phyloP scores from a whole-genome alignment of 2,113 vertebrate genomes.

The Aptenodytes patagonicus region DNA sequence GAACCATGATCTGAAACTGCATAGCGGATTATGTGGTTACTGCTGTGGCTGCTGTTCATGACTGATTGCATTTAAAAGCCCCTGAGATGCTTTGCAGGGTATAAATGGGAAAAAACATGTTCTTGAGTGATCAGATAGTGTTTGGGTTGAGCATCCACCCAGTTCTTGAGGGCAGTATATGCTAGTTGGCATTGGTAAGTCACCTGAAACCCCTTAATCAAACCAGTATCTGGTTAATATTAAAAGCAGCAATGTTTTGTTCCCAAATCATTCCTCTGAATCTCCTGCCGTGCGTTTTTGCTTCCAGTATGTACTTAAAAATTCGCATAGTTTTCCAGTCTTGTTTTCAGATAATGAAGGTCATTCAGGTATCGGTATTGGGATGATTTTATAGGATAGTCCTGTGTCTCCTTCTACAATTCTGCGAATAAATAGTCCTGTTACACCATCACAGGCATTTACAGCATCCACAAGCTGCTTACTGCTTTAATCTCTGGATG shows the following conservation, averaged over 20 bases:
- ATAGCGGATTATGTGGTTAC: accelerated
- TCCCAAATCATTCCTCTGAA: not conserved
- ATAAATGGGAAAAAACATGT: not conserved
- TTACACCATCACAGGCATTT: not conserved
- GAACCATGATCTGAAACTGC: not conserved
- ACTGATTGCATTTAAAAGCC: not conserved
- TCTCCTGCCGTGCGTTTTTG: not conserved
- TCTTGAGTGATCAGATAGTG: not conserved
- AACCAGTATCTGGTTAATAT: not conserved
- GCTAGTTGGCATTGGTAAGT: not conserved
- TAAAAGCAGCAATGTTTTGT: not conserved
- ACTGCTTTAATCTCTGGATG: not conserved
- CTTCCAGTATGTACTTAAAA: not conserved
- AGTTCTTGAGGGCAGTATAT: accelerated
- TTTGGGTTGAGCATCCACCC: not conserved
- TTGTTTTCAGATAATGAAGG: not conserved
- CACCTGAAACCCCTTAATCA: not conserved
- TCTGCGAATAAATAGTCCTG: not conserved
- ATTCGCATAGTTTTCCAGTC: not conserved
- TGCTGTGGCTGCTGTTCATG: not conserved
- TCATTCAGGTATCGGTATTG: not conserved
- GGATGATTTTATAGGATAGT: not conserved
- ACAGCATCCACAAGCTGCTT: constrained; percentile 8
- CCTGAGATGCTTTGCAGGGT: not conserved
- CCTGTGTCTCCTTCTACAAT: not conserved